Evolutionary conservation across 1,140 invertebrate species (phyloP), one percentile per base, ranked within the genome.

Genomic region (Achatina immaculata): DNA sequence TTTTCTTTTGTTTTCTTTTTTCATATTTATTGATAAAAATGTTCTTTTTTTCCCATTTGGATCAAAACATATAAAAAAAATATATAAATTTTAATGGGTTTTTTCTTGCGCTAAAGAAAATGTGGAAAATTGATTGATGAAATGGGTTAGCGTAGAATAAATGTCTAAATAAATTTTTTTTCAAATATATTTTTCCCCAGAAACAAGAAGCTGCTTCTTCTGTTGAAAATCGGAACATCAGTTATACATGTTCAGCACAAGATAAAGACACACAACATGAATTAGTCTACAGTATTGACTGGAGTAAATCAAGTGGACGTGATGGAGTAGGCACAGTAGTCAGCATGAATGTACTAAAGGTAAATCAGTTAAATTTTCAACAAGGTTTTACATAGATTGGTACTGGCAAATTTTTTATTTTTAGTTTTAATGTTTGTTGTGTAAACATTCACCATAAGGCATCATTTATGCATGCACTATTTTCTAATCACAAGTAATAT

Each of bases 351-450:
- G 40, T 51, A 34, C 72, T 74, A 4, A 28, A 51, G 42, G 48
- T 74, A 48, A 74, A n/a, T 42, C 14, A 68, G 31, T 21, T 16
- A 68, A 68, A 16, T n/a, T 68, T n/a, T n/a, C n/a, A n/a, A n/a
- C n/a, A 34, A 68, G 14, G 65, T 68, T 34, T 16, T 68, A 14
- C 34, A 34, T 11, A 68, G 34, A 68, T 31, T n/a, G 14, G 14
- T 11, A 16, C 34, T 16, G 11, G 65, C 65, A 16, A n/a, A 14
- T 68, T 68, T 31, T 68, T 11, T 14, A 11, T 34, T 34, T 68
- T 68, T 11, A 68, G 9, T 68, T 68, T 68, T 16, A 16, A n/a
- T 28, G 14, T 68, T 34, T 68, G 14, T 68, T n/a, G n/a, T n/a
- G n/a, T n/a, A n/a, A n/a, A n/a, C n/a, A n/a, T n/a, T n/a, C n/a